These are phyloP conservation scores for Smithornis capensis DNA, from an alignment of 2,113 vertebrate species.

Conservation along the genomic window DNA sequence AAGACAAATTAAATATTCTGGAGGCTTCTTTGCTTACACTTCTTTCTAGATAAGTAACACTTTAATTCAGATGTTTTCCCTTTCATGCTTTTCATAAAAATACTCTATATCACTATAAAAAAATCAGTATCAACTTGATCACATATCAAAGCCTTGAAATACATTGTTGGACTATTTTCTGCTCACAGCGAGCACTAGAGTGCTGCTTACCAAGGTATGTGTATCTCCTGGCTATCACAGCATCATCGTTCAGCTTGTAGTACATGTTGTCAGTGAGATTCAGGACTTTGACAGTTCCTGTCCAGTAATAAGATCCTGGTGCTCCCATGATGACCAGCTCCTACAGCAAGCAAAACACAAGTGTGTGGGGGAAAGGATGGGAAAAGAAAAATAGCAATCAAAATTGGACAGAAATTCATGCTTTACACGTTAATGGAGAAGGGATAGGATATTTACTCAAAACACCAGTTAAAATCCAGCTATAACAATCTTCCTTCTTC, in stretches of 20 bases:
- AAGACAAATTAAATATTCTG: not conserved
- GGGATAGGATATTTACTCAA: not conserved
- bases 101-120: not conserved
- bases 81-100: not conserved
- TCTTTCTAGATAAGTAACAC: not conserved
- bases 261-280: slow-evolving; percentile 90
- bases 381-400: not conserved
- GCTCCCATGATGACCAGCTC: slow-evolving; percentile 97
- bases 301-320: slow-evolving; percentile 97
- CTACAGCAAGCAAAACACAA: slow-evolving; percentile 66
- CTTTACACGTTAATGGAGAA: not conserved
- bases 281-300: slow-evolving; percentile 94
- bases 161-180: not conserved
- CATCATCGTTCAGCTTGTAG: slow-evolving; percentile 86
- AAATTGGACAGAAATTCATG: not conserved
- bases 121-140: not conserved
- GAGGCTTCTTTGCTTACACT: not conserved
- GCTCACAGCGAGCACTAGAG: not conserved
- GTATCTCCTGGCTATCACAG: slow-evolving; percentile 84
- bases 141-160: not conserved
- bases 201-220: slow-evolving; percentile 90
- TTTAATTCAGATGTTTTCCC: not conserved
- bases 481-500: not conserved
- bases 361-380: not conserved
- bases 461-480: not conserved